Conservation (phyloP, 1,140 invertebrate species). For the Lerema accius region DNA sequence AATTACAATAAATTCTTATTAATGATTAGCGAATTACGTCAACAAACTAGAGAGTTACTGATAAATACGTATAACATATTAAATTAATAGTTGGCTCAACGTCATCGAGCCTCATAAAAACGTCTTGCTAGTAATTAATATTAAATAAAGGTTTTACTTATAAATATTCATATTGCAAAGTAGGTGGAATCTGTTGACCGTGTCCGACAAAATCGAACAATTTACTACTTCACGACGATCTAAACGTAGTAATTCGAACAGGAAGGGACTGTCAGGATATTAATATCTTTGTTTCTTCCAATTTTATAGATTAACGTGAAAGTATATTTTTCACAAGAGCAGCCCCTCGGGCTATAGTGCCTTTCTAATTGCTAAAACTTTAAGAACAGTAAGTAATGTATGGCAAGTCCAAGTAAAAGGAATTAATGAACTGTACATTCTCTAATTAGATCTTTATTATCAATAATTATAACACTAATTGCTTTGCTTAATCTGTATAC, state of each 20-base stretch:
- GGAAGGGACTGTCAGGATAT: conserved; percentile 12
- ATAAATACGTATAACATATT: conserved; percentile 2
- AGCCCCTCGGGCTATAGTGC: too few species aligned
- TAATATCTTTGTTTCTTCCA: conserved; percentile 14
- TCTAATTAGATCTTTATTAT: too few species aligned
- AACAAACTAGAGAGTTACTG: neutral
- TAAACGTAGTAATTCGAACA: conserved; percentile 12
- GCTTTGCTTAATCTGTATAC: too few species aligned
- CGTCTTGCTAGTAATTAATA: conserved; percentile 27
- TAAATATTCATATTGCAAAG: conserved; percentile 29
- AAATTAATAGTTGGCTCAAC: neutral
- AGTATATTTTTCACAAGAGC: too few species aligned
- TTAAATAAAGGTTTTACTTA: conserved; percentile 29
- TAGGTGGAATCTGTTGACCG: conserved; percentile 17
- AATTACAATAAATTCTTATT: neutral
- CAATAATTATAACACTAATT: too few species aligned
- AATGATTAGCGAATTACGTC: conserved; percentile 6
- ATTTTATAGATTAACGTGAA: too few species aligned
- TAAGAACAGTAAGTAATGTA: too few species aligned
- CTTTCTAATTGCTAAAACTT: too few species aligned
- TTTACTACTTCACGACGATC: conserved; percentile 14
- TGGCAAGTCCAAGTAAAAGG: too few species aligned
- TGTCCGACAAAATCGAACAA: conserved; percentile 17
- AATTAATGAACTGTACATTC: too few species aligned
- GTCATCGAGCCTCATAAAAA: conserved; percentile 16